These are phyloP conservation scores for Eospalax fontanierii DNA, from an alignment of 2,797 vertebrate species.

Conservation along the genomic window DNA sequence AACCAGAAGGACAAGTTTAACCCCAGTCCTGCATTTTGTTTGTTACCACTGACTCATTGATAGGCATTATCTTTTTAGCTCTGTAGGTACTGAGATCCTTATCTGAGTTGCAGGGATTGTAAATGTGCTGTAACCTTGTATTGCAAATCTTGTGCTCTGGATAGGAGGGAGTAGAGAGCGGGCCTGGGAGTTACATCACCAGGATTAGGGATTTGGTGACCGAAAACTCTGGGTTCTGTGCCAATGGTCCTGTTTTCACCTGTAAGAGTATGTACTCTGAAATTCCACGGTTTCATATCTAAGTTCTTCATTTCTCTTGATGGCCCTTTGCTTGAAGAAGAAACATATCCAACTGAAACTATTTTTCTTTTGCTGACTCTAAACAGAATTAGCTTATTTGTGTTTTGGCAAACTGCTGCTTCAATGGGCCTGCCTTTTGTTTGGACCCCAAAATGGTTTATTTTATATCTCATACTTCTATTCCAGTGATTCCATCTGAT, in stretches of 20 bases:
- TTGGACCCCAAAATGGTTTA: slow-evolving; percentile 70
- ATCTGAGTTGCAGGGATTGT: neutral
- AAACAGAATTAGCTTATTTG: slow-evolving; percentile 72
- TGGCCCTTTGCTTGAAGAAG: neutral
- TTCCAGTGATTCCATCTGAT: slow-evolving; percentile 80
- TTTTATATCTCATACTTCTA: slow-evolving; percentile 78
- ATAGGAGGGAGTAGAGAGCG: neutral
- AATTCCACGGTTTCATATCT: neutral
- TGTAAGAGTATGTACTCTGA: neutral
- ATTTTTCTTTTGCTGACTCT: slow-evolving; percentile 71
- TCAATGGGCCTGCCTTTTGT: slow-evolving; percentile 68
- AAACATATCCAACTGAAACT: slow-evolving; percentile 58
- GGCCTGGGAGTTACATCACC: neutral
- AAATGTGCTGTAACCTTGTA: neutral
- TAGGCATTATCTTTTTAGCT: neutral
- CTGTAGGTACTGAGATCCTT: neutral
- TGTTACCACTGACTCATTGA: neutral
- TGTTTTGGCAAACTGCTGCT: slow-evolving; percentile 64
- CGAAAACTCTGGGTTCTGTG: neutral
- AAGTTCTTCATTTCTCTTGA: slow-evolving; percentile 27
- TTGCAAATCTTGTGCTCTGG: neutral
- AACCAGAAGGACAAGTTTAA: slow-evolving; percentile 13
- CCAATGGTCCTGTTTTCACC: neutral
- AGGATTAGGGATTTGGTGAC: neutral
- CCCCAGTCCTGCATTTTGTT: neutral